Base-by-base conservation (phyloP, 1,140 invertebrate genomes). In the Atopsyche davidsoni region DNA sequence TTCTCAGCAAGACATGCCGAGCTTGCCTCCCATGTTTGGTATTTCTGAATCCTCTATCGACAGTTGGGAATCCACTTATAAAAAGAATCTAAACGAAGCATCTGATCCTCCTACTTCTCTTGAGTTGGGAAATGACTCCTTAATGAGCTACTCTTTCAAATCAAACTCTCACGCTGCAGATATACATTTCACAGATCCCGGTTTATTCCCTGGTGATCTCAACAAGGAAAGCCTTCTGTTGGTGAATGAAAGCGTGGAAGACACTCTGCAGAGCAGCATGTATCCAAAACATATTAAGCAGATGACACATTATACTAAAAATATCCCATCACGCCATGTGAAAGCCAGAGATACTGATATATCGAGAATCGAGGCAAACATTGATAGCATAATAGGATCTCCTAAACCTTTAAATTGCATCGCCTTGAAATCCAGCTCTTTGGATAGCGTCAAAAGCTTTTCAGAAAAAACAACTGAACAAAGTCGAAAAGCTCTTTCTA, bases 371-470 rank as follows among this genome's bases (percentile, higher is more conserved):
- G 72, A 74, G 57, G 72, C 72, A 55, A 74, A 74, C 59, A 74
- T 74, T 47, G 72, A 74, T 57, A 70, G 72, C 56, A 74, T 74
- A 52, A 74, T 74, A 51, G 70, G 72, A 47, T 72, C 68, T 3
- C 72, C 72, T 41, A 74, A 73, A 53, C 70, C 72, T 22, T 62
- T 74, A 42, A 68, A 72, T 50, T 58, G 69, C 34, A 64, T 70
- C 62, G 67, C 71, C 61, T 61, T 73, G 46, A 77, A 75, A 54
- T 75, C 73, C 41, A 72, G 62, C 59, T 78, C 76, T 55, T 67
- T 78, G 59, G 77, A 79, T 57, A 79, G 77, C 51, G 64, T 79
- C 47, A 76, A 77, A 54, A 73, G 75, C 58, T 70, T 73, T 48
- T 68, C 75, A 6, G 75, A 76, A 38, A 72, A 68, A 46, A 58